Conservation (phyloP, 1,140 invertebrate genomes). For the Apolygus lucorum region DNA sequence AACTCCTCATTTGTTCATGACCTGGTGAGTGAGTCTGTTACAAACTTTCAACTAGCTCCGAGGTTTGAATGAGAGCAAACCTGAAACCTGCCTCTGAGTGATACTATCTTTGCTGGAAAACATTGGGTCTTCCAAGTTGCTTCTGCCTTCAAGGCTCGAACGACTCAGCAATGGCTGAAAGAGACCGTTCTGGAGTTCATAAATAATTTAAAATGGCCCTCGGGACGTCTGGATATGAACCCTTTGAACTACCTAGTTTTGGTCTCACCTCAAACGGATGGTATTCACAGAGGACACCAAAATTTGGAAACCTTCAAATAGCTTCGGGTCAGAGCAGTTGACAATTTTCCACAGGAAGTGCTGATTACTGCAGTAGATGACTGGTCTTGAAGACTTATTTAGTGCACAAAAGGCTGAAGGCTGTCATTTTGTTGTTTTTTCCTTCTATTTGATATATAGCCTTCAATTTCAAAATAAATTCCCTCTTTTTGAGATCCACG, state of each 20-base stretch:
- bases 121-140: conserved; percentile 11
- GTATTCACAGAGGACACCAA: too few species aligned
- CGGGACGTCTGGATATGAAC: background rate
- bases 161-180: background rate
- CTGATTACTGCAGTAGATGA: background rate
- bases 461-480: background rate
- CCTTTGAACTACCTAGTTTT: background rate
- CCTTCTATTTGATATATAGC: background rate
- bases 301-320: too few species aligned
- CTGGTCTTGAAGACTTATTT: too few species aligned
- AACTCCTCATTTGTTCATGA: too few species aligned
- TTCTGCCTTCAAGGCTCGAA: conserved; percentile 11
- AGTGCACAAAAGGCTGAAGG: too few species aligned
- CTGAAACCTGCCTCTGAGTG: background rate
- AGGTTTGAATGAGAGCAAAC: too few species aligned
- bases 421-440: background rate
- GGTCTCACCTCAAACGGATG: background rate
- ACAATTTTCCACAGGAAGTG: background rate
- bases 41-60: too few species aligned
- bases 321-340: background rate
- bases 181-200: background rate
- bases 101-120: background rate
- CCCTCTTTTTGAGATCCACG: background rate
- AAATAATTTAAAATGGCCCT: background rate
- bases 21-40: too few species aligned